A percentile compares a stretch with the other conserved stretches of the same genome.
phyloP scores from a whole-genome alignment of 2,888 invertebrate genomes.

The Elegia similella region DNA sequence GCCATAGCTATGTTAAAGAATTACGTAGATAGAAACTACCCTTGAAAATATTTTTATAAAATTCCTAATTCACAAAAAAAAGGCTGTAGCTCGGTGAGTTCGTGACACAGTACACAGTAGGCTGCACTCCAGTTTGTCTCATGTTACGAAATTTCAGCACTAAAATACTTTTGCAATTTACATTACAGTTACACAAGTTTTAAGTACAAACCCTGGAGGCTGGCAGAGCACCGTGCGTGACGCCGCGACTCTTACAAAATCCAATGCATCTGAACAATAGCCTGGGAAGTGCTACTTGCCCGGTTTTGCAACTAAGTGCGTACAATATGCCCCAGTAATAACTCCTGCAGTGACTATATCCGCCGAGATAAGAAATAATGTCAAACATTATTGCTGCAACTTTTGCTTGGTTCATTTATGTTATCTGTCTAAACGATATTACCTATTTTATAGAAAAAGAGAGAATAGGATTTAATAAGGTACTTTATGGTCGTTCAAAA shows the following conservation, averaged over 20 bases:
- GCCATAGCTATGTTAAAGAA: too few relatives aligned
- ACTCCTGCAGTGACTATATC: constrained; percentile 29
- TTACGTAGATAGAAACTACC: too few relatives aligned
- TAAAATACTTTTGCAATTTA: constrained; percentile 29
- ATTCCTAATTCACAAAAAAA: neutral
- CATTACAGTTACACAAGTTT: constrained; percentile 31
- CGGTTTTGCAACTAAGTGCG: constrained; percentile 50
- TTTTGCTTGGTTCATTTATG: neutral
- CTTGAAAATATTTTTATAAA: too few relatives aligned
- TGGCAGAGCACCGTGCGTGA: constrained; percentile 55
- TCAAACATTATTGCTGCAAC: neutral
- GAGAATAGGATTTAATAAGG: too few relatives aligned
- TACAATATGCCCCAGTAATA: constrained; percentile 21
- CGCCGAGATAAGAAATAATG: constrained; percentile 27
- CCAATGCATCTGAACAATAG: constrained; percentile 58
- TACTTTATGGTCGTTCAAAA: too few relatives aligned
- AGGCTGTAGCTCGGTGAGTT: neutral
- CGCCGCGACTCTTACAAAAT: constrained; percentile 56
- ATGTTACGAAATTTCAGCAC: constrained; percentile 11
- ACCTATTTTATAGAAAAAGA: too few relatives aligned
- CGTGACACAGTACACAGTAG: neutral
- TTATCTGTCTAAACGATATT: too few relatives aligned
- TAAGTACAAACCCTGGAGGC: constrained; percentile 44
- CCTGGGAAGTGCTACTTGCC: constrained; percentile 54
- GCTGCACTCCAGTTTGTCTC: neutral